Percentiles rank a stretch among this genome's conserved stretches.
Conservation (phyloP, 2,888 invertebrate species). For the Pasiphila rectangulata region DNA sequence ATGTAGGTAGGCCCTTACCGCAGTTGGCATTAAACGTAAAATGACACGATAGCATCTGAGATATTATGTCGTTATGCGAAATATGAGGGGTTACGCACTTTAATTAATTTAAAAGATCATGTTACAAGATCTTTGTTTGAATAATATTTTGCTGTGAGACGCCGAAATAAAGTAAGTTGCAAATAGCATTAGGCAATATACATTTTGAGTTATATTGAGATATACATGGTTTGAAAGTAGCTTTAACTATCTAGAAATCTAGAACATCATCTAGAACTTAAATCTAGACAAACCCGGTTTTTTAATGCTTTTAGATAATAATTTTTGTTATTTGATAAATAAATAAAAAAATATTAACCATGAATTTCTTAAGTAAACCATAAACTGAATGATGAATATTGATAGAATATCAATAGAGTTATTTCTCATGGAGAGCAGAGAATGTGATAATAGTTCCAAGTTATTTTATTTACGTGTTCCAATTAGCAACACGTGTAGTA, state of each 20-base stretch:
- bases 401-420: no score
- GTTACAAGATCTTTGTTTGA: slow-evolving; percentile 5
- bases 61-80: slow-evolving; percentile 38
- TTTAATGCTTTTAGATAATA: neutral
- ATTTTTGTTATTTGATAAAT: no score
- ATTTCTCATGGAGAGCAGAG: no score
- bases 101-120: slow-evolving; percentile 31
- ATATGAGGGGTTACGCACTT: slow-evolving; percentile 38
- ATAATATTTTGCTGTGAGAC: neutral
- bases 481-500: slow-evolving; percentile 17
- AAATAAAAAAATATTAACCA: neutral
- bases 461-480: no score
- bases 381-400: no score
- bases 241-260: no score
- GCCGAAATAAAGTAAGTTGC: no score
- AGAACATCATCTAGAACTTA: no score
- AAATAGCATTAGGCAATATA: no score
- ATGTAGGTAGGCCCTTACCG: slow-evolving; percentile 7
- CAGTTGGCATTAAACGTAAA: slow-evolving; percentile 21
- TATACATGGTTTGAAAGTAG: no score
- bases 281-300: neutral
- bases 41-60: slow-evolving; percentile 36
- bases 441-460: no score
- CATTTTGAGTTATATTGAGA: no score
- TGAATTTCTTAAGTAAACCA: neutral